These are phyloP conservation scores for Promerops cafer DNA, from an alignment of 2,113 vertebrate species.

Conservation along the genomic window DNA sequence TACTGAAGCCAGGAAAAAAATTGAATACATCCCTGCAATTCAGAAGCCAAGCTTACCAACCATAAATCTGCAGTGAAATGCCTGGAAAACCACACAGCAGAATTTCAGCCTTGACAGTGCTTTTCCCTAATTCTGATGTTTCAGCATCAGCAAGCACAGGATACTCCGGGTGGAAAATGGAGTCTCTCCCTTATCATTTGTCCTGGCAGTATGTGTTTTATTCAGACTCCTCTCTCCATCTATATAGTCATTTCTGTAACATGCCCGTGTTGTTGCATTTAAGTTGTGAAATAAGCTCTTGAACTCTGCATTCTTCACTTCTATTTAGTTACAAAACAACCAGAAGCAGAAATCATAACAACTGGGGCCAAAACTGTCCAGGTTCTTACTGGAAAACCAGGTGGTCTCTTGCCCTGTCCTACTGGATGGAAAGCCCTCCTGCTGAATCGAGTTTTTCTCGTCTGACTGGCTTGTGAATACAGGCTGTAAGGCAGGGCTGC, in stretches of 20 bases:
- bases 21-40: constrained; percentile 23
- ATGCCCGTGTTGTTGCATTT: neutral
- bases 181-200: neutral
- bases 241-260: neutral
- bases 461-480: neutral
- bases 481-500: neutral
- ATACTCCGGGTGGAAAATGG: neutral
- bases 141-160: neutral
- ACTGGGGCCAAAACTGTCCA: neutral
- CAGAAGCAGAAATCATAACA: neutral
- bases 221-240: neutral
- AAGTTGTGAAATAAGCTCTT: neutral
- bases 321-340: neutral
- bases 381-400: neutral
- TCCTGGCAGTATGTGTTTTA: neutral
- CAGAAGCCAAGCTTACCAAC: neutral
- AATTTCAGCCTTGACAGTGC: neutral
- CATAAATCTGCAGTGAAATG: constrained; percentile 17
- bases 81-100: constrained; percentile 15
- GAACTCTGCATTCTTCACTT: neutral
- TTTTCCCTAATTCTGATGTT: neutral
- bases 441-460: fast-evolving
- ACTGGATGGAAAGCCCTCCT: neutral
- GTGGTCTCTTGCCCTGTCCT: neutral
- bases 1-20: constrained; percentile 27